Percentiles rank a stretch among this genome's conserved stretches.
Evolutionary conservation across 1,140 invertebrate species (phyloP).

Genomic region (Cyrtorhinus lividipennis): DNA sequence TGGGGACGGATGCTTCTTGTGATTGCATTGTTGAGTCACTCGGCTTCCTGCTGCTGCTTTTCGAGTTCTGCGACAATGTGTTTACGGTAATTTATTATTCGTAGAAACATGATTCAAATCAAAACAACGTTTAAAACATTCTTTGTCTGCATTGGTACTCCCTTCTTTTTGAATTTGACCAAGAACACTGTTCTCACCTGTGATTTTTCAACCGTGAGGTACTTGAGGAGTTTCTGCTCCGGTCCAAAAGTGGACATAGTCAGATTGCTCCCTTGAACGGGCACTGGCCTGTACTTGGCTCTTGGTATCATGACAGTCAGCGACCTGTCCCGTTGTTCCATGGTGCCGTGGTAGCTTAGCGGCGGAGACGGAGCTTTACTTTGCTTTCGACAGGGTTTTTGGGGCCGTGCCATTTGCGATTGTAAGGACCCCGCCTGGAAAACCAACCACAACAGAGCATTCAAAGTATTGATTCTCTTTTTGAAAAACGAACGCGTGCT

Average conservation of each 20-base stretch:
- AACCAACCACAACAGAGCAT: not conserved
- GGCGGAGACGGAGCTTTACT: slow-evolving; percentile 20
- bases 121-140: not conserved
- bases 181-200: not conserved
- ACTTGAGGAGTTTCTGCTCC: slow-evolving; percentile 50
- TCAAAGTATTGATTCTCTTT: not conserved
- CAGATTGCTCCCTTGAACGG: slow-evolving; percentile 30
- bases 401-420: slow-evolving; percentile 4
- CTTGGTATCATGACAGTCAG: slow-evolving; percentile 71
- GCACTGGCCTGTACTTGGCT: slow-evolving; percentile 53
- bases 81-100: too few species aligned
- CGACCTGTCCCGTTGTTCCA: slow-evolving; percentile 45
- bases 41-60: slow-evolving; percentile 35
- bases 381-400: slow-evolving; percentile 20
- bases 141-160: not conserved
- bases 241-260: slow-evolving; percentile 35
- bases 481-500: too few species aligned
- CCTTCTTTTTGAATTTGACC: too few species aligned
- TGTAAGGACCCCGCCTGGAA: slow-evolving; percentile 8
- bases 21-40: slow-evolving; percentile 39
- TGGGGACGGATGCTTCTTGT: slow-evolving; percentile 25
- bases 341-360: slow-evolving; percentile 21
- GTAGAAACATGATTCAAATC: too few species aligned
- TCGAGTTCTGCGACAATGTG: slow-evolving; percentile 23
- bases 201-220: slow-evolving; percentile 33